Evolutionary conservation across 1,140 invertebrate species (phyloP).

Genomic region (Lordiphosa mommai): DNA sequence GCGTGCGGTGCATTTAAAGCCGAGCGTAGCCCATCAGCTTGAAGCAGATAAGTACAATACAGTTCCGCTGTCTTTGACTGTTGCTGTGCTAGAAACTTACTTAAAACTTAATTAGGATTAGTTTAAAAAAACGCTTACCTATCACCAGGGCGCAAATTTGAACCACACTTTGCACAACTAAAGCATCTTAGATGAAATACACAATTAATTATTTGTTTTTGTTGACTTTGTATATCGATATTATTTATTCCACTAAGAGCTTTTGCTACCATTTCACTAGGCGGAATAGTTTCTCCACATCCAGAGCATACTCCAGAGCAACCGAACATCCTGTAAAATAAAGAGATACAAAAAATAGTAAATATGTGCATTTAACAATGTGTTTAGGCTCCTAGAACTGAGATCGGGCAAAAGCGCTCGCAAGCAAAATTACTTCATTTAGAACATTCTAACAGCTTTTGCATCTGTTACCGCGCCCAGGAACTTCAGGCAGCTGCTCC

Average conservation of each 20-base stretch:
- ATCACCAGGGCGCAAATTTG: conserved; percentile 92
- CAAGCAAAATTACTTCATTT: too few species aligned
- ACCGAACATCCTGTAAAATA: conserved; percentile 91
- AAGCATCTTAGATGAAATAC: conserved; percentile 98
- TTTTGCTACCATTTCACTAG: conserved; percentile 94
- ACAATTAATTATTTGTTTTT: conserved; percentile 78
- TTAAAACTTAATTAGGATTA: not conserved
- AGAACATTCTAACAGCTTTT: too few species aligned
- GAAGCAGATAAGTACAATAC: too few species aligned
- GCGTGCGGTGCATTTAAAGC: too few species aligned
- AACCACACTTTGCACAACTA: conserved; percentile 93
- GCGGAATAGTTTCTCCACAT: conserved; percentile 93
- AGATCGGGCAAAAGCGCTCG: too few species aligned
- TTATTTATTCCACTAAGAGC: conserved; percentile 81
- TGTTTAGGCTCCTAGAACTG: too few species aligned
- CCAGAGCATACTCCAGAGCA: conserved; percentile 91
- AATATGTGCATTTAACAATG: not conserved
- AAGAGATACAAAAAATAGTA: conserved; percentile 23
- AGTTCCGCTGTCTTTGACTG: not conserved
- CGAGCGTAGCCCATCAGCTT: too few species aligned
- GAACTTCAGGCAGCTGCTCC: too few species aligned
- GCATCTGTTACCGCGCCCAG: too few species aligned
- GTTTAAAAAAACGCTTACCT: conserved; percentile 81
- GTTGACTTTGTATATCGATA: conserved; percentile 80
- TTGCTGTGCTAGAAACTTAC: not conserved